Base-by-base conservation (phyloP, 1,140 invertebrate genomes). In the Drosophila arawakana region DNA sequence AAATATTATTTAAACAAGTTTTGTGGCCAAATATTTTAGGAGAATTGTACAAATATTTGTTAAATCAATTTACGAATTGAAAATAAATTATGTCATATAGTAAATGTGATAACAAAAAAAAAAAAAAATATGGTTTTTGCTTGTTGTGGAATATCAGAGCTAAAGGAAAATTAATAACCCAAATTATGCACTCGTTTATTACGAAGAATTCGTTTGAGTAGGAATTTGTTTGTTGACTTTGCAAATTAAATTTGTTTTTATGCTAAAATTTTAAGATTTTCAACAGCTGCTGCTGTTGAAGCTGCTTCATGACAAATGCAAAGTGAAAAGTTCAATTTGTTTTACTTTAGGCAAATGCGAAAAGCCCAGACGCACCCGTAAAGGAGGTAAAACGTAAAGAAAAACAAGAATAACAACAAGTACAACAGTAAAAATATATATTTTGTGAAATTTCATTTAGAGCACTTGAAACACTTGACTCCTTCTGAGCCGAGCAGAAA, bases 301-400 rank as follows among this genome's bases (percentile, higher is more conserved):
- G 37, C 7, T 49, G 18, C 60, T 49, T 44, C 46, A 62, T 62
- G 70, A 68, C 63, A 68, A 68, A 68, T 73, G 55, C 60, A 52
- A 73, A 74, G 66, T 70, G 44, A 66, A 85, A 80, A 80, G 62
- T 55, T 71, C 67, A 78, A 84, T 84, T 78, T 70, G 46, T 69
- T 84, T 74, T 67, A 35, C 71, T 71, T 62, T 44, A 10, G 47
- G 21, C 47, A 18, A 37, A 52, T 43, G 39, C 57, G 49, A 54
- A 39, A 30, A 44, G 21, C 18, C 6, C 37, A 65, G 34, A 71
- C 50, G 54, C 52, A 72, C n/a, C 50, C 41, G 39, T 13, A 18
- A 67, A 59, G 58, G 34, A 73, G 58, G 65, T 61, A 69, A 74
- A 55, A 68, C 41, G 49, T 41, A 74, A 41, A 50, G 21, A 62